phyloP scores from a whole-genome alignment of 2,113 vertebrate genomes.

The Tragulus kanchil region DNA sequence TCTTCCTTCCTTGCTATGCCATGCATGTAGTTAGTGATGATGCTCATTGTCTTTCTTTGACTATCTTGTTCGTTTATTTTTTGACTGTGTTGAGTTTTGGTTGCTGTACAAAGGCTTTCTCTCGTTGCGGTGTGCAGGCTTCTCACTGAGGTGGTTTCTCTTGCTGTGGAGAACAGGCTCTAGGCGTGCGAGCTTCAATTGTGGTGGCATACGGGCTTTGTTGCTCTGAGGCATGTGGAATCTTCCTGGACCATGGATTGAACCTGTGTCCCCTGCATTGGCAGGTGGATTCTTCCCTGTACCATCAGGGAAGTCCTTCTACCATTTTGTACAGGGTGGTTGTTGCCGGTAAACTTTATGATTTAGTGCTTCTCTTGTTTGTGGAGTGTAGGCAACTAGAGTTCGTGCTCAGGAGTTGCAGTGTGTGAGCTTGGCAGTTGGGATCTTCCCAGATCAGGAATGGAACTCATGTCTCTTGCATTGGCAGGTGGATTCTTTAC shows the following conservation, averaged over 20 bases:
- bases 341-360: neutral
- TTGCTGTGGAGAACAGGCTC: neutral
- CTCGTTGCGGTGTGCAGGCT: neutral
- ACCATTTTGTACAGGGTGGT: neutral
- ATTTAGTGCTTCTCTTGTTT: neutral
- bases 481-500: neutral
- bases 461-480: neutral
- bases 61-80: neutral
- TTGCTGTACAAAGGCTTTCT: neutral
- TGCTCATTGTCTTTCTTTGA: neutral
- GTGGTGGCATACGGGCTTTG: neutral
- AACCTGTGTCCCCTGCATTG: neutral
- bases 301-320: neutral
- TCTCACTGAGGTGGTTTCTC: neutral
- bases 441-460: neutral
- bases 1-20: neutral
- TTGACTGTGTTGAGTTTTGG: neutral
- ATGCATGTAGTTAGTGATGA: neutral
- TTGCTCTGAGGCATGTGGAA: neutral
- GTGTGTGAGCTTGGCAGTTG: accelerated
- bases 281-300: neutral
- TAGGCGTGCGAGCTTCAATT: neutral
- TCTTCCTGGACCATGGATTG: neutral
- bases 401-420: neutral
- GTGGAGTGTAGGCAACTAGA: neutral